Evolutionary conservation across 1,140 invertebrate genomes (phyloP).

Genomic region (Odontomachus brunneus): DNA sequence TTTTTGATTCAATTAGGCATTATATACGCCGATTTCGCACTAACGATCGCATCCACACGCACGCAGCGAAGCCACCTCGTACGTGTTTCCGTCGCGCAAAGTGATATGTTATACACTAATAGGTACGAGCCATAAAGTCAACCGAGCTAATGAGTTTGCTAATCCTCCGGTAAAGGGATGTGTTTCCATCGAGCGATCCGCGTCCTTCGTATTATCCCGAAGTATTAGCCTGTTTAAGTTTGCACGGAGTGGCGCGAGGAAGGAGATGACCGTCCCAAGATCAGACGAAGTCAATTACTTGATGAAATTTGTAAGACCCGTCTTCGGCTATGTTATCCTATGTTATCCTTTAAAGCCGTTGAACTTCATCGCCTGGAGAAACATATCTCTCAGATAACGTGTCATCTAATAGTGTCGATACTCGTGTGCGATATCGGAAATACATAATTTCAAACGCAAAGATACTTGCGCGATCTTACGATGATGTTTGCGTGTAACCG

Average conservation of each 20-base stretch:
- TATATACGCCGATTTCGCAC: no score
- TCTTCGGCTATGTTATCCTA: not conserved
- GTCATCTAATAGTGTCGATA: no score
- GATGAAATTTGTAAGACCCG: not conserved
- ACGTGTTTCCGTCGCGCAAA: not conserved
- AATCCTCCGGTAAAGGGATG: conserved; percentile 11
- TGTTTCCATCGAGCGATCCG: not conserved
- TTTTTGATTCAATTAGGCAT: no score
- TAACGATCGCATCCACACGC: no score
- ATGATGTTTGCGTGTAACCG: no score
- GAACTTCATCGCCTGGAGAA: not conserved
- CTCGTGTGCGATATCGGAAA: no score
- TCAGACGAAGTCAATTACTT: conserved; percentile 20
- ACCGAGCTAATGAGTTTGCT: conserved; percentile 12
- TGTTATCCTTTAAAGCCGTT: not conserved
- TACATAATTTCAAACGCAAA: no score
- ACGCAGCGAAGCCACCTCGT: not conserved
- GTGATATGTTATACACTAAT: not conserved
- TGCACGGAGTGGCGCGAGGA: not conserved
- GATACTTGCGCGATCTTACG: no score
- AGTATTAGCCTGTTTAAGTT: conserved; percentile 9
- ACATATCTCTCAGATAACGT: no score
- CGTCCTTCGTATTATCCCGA: not conserved
- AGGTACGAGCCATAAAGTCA: not conserved
- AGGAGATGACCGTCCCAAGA: not conserved